Percentiles rank a stretch among this genome's conserved stretches.
phyloP scores from a whole-genome alignment of 1,140 invertebrate genomes.

The Mycetomoellerius zeteki region DNA sequence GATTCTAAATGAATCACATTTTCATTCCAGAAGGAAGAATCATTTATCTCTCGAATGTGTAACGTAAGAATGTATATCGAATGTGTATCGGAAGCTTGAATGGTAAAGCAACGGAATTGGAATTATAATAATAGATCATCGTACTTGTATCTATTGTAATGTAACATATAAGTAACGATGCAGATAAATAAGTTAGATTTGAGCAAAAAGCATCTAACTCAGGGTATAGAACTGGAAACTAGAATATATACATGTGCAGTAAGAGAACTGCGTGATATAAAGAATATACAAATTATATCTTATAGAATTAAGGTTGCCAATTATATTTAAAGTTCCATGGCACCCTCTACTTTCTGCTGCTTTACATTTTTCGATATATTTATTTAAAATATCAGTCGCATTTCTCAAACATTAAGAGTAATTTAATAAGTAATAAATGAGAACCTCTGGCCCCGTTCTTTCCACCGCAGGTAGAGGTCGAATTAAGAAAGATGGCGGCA shows the following conservation, averaged over 20 bases:
- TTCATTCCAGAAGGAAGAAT: background rate
- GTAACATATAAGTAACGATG: background rate
- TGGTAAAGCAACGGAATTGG: background rate
- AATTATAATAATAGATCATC: background rate
- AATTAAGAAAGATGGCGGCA: constrained; percentile 27
- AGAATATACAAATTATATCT: background rate
- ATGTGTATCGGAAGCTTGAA: background rate
- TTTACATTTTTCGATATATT: background rate
- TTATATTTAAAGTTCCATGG: background rate
- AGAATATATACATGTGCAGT: background rate
- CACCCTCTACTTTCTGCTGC: background rate
- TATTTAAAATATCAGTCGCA: background rate
- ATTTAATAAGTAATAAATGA: constrained; percentile 3
- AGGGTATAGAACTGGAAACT: background rate
- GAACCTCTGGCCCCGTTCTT: background rate
- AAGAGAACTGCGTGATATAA: background rate
- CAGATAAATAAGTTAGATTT: background rate
- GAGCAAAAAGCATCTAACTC: background rate
- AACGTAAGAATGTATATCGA: no score
- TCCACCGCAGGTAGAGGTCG: background rate
- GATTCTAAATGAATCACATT: background rate
- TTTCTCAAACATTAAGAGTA: background rate
- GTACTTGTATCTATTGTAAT: background rate
- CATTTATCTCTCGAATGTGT: background rate
- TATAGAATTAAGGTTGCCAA: background rate